Base-by-base conservation (phyloP, 2,113 vertebrate genomes). In the Xiphophorus hellerii region DNA sequence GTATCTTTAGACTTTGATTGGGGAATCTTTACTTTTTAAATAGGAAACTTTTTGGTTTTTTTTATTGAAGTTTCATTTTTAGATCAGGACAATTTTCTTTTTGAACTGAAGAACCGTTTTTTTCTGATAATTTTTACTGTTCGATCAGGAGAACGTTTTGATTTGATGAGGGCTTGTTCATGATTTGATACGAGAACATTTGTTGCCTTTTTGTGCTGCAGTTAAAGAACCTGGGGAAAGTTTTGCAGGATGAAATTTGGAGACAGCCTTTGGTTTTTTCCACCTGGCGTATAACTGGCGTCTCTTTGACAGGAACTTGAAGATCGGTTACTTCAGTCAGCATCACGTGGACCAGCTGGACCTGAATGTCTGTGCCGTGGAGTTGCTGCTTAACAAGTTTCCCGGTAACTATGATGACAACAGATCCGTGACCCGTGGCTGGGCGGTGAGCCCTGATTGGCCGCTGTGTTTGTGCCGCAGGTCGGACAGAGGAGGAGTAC, bases 291-390 rank as follows among this genome's bases (percentile, higher is more conserved):
- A 20, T 20, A 58, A 58, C 22, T 3, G 28, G 2, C 17, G 25
- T 66, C 15, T 28, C 69, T 76, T 81, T 33, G 0, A 74, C 93
- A 99, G 98, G 93, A 98, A 97, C 88, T 86, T 99, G 63, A 99
- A 99, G 94, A 96, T 99, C 0, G 98, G 98, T 39, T 99, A 99
- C 87, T 99, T 99, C 89, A 99, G 96, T 81, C 98, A 99, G 91
- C 98, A 99, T 81, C 98, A 99, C 0, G 97, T 99, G 75, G 98
- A 99, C 86, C 98, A 99, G 87, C 93, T 99, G 85, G 98, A 99
- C 90, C 93, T 99, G 78, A 98, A 98, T 1, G 95, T 99, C 81
- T 97, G 95, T 69, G 96, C 98, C 0, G 96, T 98, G 54, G 97
- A 99, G 82, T 90, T 99, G 74, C 94, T 99, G 68, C 95, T 97